Evolutionary conservation across 2,113 vertebrate genomes (phyloP), one percentile per base, ranked within the genome.

Genomic region (Gadus macrocephalus): DNA sequence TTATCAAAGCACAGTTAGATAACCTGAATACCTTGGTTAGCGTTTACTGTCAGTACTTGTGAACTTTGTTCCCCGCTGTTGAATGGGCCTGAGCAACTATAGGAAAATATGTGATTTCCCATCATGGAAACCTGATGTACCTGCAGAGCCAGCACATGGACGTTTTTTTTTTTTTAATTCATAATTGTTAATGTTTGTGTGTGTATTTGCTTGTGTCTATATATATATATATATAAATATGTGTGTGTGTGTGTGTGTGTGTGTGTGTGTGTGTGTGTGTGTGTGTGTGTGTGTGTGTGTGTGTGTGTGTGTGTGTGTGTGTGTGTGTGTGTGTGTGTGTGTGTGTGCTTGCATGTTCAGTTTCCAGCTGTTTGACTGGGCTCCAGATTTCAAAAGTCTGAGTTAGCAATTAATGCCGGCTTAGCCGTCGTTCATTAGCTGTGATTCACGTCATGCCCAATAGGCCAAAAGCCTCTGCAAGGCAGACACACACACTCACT

Each of bases 51-150:
- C 60, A 62, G 60, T 62, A 9, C 60, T 38, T 61, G 4, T 69
- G 59, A 62, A 67, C 66, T 69, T 66, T 67, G 66, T 38, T 73
- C 62, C 27, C 31, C 16, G 62, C n/a, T 53, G 31, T 64, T 71
- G 62, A 74, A 64, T n/a, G 17, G 66, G 27, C 67, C 5, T 2
- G 15, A 60, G 68, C 28, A 63, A 68, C 62, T 67, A 28, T 67
- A 49, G 42, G 60, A 67, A 71, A 66, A 38, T 16, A 22, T 27
- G 7, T 53, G 38, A 53, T 17, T 27, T 77, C 17, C 59, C 58
- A 22, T 66, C 60, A 72, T 16, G 64, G 38, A 27, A 71, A 64
- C 38, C 59, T 64, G 62, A 64, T 35, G 16, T 17, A 16, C 62
- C 15, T 17, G 62, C 27, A 42, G 53, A 15, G 38, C 60, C 61